Evolutionary conservation across 2,797 vertebrate species (phyloP), one percentile per base, ranked within the genome.

Genomic region (Decapterus maruadsi): DNA sequence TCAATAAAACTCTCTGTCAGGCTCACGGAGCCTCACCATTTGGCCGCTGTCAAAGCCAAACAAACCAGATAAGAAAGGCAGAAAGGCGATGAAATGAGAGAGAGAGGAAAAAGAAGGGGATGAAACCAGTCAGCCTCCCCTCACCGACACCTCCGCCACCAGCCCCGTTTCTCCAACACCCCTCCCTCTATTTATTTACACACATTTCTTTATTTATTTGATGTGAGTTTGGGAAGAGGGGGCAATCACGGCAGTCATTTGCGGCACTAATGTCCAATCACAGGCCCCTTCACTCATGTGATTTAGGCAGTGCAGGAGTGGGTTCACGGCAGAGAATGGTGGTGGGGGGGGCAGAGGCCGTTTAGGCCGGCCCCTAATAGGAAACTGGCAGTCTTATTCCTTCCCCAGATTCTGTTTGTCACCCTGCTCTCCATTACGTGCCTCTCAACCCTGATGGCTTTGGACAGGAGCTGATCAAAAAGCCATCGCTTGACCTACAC

Each of bases 341-440:
- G 87, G 42, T 17, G 34, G 67, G 54, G 77, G 95, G 94, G 75
- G 77, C 77, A 92, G 94, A 94, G 94, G 96, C 96, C 96, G 96
- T 97, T 99, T 98, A 98, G 97, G 84, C 84, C 95, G 95, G 96
- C 92, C 95, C 96, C 96, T 99, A 99, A 98, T 98, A 97, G 97
- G 97, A 98, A 99, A 98, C 96, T 98, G 97, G 97, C 98, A 99
- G 97, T 97, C 98, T 98, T 98, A 99, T 99, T 98, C 97, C 97
- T 98, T 98, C 96, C 95, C 96, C 96, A 97, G 96, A 99, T 99
- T 98, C 96, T 97, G 97, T 99, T 98, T 99, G 98, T 99, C 98
- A 98, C 97, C 96, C 95, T 88, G 96, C 96, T 98, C 97, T 98
- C 98, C 97, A 98, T 99, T 99, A 98, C 96, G 96, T 97, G 97